Percentiles rank a stretch among this genome's conserved stretches.
phyloP scores from a whole-genome alignment of 2,113 vertebrate genomes.

The Notechis scutatus region DNA sequence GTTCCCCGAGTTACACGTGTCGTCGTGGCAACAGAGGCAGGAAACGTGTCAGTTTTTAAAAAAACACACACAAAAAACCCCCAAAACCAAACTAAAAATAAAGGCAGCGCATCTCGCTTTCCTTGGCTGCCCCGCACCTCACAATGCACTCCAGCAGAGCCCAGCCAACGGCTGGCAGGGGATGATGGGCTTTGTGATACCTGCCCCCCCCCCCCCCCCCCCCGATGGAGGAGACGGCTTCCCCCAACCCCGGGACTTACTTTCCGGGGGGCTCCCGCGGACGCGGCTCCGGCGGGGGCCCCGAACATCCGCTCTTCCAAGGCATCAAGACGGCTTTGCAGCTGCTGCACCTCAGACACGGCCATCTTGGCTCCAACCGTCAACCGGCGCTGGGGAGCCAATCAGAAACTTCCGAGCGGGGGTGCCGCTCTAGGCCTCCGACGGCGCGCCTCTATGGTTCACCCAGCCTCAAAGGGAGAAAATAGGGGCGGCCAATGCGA shows the following conservation, averaged over 20 bases:
- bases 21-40: not conserved
- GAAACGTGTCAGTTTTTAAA: not conserved
- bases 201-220: fast-evolving
- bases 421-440: not conserved
- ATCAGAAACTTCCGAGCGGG: not conserved
- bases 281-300: constrained; percentile 62
- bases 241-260: not conserved
- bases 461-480: no score
- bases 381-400: not conserved
- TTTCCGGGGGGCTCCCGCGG: constrained; percentile 50
- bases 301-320: constrained; percentile 78
- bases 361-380: constrained; percentile 34
- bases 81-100: not conserved
- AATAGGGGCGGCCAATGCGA: not conserved
- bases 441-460: not conserved
- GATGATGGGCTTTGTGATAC: not conserved
- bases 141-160: not conserved
- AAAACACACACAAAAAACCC: no score
- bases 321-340: constrained; percentile 76
- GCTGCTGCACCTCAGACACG: constrained; percentile 55
- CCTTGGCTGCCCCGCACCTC: not conserved
- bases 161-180: not conserved
- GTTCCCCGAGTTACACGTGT: not conserved
- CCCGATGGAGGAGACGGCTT: not conserved
- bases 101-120: not conserved